Evolutionary conservation across 2,888 invertebrate genomes (phyloP), one percentile per base, ranked within the genome.

Genomic region (Acanthosoma haemorrhoidale): DNA sequence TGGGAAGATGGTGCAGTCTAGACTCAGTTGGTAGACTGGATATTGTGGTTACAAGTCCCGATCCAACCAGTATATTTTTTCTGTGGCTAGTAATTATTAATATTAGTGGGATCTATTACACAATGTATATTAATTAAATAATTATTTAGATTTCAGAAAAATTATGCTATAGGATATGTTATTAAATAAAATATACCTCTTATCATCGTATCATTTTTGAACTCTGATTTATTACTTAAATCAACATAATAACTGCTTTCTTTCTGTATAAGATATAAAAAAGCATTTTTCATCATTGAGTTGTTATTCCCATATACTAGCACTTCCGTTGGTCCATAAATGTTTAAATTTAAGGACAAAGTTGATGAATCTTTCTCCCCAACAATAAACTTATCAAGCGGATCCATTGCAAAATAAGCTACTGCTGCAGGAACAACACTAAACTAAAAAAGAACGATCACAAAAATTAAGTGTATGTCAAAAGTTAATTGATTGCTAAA

Each of bases 271-370:
- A 58, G 8, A 15, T 25, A 38, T n/a, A 39, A 6, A 58, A 69
- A 63, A 38, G 13, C 18, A 51, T 64, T 66, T 25, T 3, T 34
- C 16, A 71, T 16, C 29, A 38, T 36, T 15, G 15, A 16, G 25
- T 38, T 38, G 1, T 51, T 21, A 5, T 13, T 13, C 15, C 66
- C 57, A 32, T 4, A 70, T 71, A 60, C 15, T 58, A 68, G 21
- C 43, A 43, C 64, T 39, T 36, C 18, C 21, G 67, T 66, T 38
- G 57, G 39, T 31, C 60, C 36, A 58, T 70, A 68, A 60, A 67
- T 3, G 61, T 73, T 71, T 70, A 67, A 68, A 68, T 71, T 15
- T 11, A 64, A 36, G 11, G 69, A 9, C 25, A 70, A 68, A 21
- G 15, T 51, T 39, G 18, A 13, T 25, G 71, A 68, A 34, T 39